Evolutionary conservation across 2,888 invertebrate genomes (phyloP).

Genomic region (Drosophila prolongata): DNA sequence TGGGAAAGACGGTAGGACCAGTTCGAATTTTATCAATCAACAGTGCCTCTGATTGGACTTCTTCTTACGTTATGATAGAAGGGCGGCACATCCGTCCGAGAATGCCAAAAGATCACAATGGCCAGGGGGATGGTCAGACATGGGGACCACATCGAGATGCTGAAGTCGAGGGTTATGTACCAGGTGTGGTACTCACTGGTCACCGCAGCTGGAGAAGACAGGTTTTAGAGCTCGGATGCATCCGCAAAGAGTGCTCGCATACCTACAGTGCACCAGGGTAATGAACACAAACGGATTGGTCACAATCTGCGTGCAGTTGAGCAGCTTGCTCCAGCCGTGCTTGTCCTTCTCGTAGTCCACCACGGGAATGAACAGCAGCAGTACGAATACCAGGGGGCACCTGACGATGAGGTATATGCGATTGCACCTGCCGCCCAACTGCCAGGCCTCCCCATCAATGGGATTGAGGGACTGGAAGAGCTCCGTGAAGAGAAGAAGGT

Average conservation of each 20-base stretch:
- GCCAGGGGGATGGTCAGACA: conserved; percentile 48
- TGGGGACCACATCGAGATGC: conserved; percentile 26
- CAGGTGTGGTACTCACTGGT: conserved; percentile 6
- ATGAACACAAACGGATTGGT: conserved; percentile 55
- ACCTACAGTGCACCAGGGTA: conserved; percentile 38
- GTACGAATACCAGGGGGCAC: conserved; percentile 50
- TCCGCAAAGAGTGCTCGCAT: neutral
- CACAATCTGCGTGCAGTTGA: conserved; percentile 70
- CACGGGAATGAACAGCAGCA: conserved; percentile 61
- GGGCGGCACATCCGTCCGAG: conserved; percentile 57
- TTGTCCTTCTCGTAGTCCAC: conserved; percentile 65
- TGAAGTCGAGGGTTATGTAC: conserved; percentile 17
- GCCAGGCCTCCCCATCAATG: conserved; percentile 53
- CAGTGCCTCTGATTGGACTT: neutral
- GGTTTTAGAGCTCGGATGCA: neutral
- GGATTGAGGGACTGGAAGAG: conserved; percentile 58
- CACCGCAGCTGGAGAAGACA: conserved; percentile 21
- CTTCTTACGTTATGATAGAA: conserved; percentile 44
- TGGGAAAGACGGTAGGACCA: neutral
- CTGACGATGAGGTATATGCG: conserved; percentile 38
- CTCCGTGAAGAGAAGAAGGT: conserved; percentile 51
- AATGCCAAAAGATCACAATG: conserved; percentile 28
- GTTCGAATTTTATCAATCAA: neutral
- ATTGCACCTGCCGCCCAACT: conserved; percentile 4
- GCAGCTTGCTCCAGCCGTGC: conserved; percentile 79